phyloP scores from a whole-genome alignment of 1,140 invertebrate species.

The Myzus persicae region DNA sequence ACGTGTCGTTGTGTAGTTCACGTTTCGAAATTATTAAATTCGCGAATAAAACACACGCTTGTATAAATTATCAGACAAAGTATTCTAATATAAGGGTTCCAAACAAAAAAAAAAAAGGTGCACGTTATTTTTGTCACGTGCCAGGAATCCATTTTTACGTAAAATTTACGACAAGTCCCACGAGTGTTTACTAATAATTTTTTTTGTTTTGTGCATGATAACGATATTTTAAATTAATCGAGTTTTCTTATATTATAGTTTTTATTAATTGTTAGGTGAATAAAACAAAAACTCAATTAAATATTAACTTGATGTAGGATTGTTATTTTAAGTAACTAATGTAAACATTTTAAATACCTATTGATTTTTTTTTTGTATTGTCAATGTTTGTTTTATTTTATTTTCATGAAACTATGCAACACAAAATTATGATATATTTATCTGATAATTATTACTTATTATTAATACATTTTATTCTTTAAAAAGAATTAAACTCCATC shows the following conservation, averaged over 20 bases:
- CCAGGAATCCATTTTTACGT: neutral
- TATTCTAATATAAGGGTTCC: neutral
- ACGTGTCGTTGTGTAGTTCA: neutral
- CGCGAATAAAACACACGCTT: neutral
- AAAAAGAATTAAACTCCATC: neutral
- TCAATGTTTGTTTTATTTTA: neutral
- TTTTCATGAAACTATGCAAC: neutral
- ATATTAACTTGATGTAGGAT: neutral
- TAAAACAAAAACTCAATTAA: neutral
- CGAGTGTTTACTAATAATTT: conserved; percentile 17
- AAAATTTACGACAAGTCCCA: neutral
- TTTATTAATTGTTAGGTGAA: neutral
- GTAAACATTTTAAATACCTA: neutral
- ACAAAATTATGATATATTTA: too few species aligned
- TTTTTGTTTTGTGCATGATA: neutral
- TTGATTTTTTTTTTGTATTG: neutral
- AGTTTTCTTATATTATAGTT: neutral
- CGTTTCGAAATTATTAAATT: neutral
- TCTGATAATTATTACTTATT: too few species aligned
- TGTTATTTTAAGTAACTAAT: neutral
- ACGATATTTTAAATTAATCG: neutral
- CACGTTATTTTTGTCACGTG: neutral
- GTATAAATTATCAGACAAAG: neutral
- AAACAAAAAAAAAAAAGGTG: neutral
- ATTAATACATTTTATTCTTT: neutral